Conservation (phyloP, 2,797 vertebrate genomes). For the Uromys caudimaculatus region DNA sequence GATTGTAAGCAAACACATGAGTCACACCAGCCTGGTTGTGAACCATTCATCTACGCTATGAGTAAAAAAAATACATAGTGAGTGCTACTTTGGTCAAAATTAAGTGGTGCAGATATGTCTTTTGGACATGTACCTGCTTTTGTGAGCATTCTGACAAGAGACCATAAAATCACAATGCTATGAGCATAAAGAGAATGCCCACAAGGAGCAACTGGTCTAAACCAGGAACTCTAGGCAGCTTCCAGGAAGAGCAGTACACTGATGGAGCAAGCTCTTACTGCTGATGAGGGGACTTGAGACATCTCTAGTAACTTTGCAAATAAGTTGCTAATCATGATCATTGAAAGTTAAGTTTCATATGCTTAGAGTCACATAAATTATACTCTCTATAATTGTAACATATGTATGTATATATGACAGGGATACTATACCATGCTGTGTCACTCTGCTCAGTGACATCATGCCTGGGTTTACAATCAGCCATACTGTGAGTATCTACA, state of each 20-base stretch:
- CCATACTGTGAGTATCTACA: not conserved
- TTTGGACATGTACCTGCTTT: not conserved
- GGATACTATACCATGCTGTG: not conserved
- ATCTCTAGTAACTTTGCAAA: conserved; percentile 20
- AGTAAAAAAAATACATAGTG: not conserved
- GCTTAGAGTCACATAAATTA: not conserved
- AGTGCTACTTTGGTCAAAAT: not conserved
- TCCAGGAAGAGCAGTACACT: too few species aligned
- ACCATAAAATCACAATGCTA: not conserved
- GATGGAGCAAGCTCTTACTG: not conserved
- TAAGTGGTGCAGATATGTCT: not conserved
- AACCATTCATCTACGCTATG: not conserved
- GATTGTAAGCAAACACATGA: not conserved
- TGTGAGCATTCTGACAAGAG: not conserved
- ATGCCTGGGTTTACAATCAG: not conserved
- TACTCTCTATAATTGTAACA: not conserved
- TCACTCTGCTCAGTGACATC: not conserved
- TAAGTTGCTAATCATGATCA: not conserved
- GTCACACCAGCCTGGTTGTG: not conserved
- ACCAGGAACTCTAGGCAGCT: not conserved
- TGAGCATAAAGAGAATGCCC: not conserved
- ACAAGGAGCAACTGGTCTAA: not conserved
- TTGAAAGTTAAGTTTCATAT: not conserved
- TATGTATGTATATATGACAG: too few species aligned
- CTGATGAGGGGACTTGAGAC: not conserved